Evolutionary conservation across 2,113 vertebrate genomes (phyloP).

Genomic region (Indicator maculatus): DNA sequence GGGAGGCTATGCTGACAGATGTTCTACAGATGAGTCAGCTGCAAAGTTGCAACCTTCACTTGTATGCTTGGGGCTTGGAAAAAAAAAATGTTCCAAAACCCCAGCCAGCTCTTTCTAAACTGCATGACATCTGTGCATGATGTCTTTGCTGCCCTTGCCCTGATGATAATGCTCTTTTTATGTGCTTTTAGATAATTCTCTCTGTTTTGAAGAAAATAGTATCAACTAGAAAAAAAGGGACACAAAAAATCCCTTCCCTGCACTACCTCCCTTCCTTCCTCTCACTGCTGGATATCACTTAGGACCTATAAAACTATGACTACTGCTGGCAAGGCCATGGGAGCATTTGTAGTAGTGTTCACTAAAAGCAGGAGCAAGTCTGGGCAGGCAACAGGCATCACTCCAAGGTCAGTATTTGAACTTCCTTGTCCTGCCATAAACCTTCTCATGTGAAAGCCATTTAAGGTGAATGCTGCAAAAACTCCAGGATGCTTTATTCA

Average conservation of each 20-base stretch:
- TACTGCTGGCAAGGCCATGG: neutral
- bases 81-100: neutral
- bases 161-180: neutral
- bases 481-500: neutral
- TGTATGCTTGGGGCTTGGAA: neutral
- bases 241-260: neutral
- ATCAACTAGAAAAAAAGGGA: neutral
- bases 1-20: neutral
- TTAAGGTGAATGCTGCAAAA: conserved; percentile 7
- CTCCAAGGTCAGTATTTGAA: neutral
- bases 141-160: neutral
- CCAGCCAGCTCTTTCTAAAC: neutral
- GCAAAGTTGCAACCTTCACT: neutral
- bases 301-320: neutral
- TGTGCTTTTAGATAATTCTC: neutral
- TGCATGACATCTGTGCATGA: neutral
- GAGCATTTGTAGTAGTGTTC: neutral
- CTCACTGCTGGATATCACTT: neutral
- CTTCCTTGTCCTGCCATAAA: neutral
- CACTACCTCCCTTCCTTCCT: neutral
- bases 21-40: neutral
- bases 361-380: neutral
- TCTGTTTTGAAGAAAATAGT: neutral
- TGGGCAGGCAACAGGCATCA: accelerated
- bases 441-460: neutral